These are phyloP conservation scores for Pissodes strobi DNA, from an alignment of 1,140 invertebrate genomes.

Conservation along the genomic window DNA sequence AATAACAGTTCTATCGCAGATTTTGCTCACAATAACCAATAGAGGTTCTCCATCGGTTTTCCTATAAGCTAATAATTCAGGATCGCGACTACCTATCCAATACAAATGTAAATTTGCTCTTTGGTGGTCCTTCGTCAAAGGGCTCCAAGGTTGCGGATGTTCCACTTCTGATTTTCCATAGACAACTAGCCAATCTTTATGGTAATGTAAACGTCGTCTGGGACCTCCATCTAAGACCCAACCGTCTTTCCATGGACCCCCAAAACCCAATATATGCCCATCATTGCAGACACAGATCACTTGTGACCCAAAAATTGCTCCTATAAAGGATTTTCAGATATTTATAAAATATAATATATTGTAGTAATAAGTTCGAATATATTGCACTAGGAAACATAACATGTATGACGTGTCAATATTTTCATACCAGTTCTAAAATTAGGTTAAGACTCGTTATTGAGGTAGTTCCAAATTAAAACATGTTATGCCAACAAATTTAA, in stretches of 20 bases:
- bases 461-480: too few relatives aligned
- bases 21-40: constrained; percentile 68
- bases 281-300: constrained; percentile 52
- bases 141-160: constrained; percentile 84
- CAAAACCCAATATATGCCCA: constrained; percentile 50
- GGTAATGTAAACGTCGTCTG: constrained; percentile 43
- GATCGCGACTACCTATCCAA: constrained; percentile 49
- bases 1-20: constrained; percentile 70
- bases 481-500: too few relatives aligned
- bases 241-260: constrained; percentile 51
- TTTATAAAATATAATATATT: neutral
- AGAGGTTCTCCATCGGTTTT: constrained; percentile 74
- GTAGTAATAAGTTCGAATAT: neutral
- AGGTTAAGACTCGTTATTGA: too few relatives aligned
- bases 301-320: constrained; percentile 55
- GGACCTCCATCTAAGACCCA: constrained; percentile 52
- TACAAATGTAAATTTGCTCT: constrained; percentile 80
- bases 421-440: too few relatives aligned
- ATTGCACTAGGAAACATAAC: too few relatives aligned
- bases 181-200: constrained; percentile 67
- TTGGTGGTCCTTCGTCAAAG: constrained; percentile 76
- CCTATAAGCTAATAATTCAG: constrained; percentile 51
- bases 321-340: constrained; percentile 24
- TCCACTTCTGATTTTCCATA: constrained; percentile 80
- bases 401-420: too few relatives aligned